A percentile compares a stretch with the other conserved stretches of the same genome.
Evolutionary conservation across 1,140 invertebrate species (phyloP).

Genomic region (Psilanteris sp.): DNA sequence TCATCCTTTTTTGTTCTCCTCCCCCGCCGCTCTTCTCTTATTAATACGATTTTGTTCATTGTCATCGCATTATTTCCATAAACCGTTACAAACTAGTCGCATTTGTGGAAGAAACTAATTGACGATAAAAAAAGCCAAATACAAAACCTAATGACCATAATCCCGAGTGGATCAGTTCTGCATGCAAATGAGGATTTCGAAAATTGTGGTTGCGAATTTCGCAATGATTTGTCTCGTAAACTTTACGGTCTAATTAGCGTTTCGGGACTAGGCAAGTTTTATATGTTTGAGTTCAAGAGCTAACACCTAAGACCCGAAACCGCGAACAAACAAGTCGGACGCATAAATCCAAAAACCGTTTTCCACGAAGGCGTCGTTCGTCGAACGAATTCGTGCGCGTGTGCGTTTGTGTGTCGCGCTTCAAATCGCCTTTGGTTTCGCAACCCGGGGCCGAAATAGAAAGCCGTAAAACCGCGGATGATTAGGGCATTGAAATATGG

Average conservation of each 20-base stretch:
- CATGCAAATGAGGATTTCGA: slow-evolving; percentile 5
- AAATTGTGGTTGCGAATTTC: background rate
- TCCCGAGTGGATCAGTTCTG: too few relatives aligned
- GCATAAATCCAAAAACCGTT: slow-evolving; percentile 26
- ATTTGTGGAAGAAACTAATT: too few relatives aligned
- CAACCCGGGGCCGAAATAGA: slow-evolving; percentile 13
- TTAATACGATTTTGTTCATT: too few relatives aligned
- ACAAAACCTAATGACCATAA: too few relatives aligned
- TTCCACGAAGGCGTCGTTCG: slow-evolving; percentile 24
- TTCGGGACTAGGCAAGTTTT: slow-evolving; percentile 4
- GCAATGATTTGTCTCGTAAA: slow-evolving; percentile 33
- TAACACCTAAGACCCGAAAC: slow-evolving; percentile 26
- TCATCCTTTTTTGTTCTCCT: too few relatives aligned
- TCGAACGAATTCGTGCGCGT: slow-evolving; percentile 21
- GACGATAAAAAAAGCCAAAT: too few relatives aligned
- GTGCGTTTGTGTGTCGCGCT: slow-evolving; percentile 8
- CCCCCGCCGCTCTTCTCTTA: too few relatives aligned
- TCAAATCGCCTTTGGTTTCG: background rate
- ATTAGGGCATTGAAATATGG: slow-evolving; percentile 51
- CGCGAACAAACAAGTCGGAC: slow-evolving; percentile 23
- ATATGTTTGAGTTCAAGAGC: slow-evolving; percentile 24
- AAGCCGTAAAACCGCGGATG: slow-evolving; percentile 39
- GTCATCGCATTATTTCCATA: too few relatives aligned
- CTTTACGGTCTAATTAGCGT: slow-evolving; percentile 43
- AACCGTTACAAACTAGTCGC: too few relatives aligned